These are phyloP conservation scores for Oophaga pumilio DNA, from an alignment of 2,113 vertebrate species.

Conservation along the genomic window DNA sequence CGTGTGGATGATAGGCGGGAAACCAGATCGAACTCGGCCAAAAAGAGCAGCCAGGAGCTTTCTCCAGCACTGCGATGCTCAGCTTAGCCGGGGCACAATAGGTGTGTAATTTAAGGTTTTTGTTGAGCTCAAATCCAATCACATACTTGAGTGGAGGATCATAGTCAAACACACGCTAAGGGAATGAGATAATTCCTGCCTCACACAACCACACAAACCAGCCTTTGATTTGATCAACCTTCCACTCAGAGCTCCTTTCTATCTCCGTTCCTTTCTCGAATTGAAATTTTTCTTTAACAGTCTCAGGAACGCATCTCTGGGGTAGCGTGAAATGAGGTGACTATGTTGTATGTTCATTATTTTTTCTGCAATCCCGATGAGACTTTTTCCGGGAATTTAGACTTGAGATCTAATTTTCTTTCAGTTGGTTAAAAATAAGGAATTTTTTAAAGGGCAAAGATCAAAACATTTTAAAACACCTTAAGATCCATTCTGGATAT, in stretches of 20 bases:
- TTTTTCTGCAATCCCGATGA: slow-evolving; percentile 44
- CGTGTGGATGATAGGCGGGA: slow-evolving; percentile 79
- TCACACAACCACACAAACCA: slow-evolving; percentile 80
- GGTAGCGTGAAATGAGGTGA: slow-evolving; percentile 51
- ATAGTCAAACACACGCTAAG: slow-evolving; percentile 87
- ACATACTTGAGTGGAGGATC: slow-evolving; percentile 99
- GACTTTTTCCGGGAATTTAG: neutral
- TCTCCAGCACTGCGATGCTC: slow-evolving; percentile 83
- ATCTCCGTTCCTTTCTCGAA: slow-evolving; percentile 52
- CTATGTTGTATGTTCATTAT: slow-evolving; percentile 49
- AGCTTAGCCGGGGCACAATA: slow-evolving; percentile 93
- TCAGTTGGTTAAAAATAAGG: slow-evolving; percentile 26
- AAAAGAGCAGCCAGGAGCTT: slow-evolving; percentile 79
- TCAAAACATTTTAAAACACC: neutral
- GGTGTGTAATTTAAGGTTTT: slow-evolving; percentile 99
- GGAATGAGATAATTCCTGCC: slow-evolving; percentile 84
- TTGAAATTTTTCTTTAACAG: slow-evolving; percentile 50
- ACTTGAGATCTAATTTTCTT: slow-evolving; percentile 3
- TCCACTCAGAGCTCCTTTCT: slow-evolving; percentile 62
- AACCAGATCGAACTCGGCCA: slow-evolving; percentile 78
- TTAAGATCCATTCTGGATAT: neutral
- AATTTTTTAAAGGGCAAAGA: slow-evolving; percentile 9
- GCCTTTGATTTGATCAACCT: slow-evolving; percentile 76
- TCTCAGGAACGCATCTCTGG: slow-evolving; percentile 43
- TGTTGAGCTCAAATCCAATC: slow-evolving; percentile 98